A percentile compares a stretch with the other conserved stretches of the same genome.
Evolutionary conservation across 2,888 invertebrate genomes (phyloP).

Genomic region (Limnephilus rhombicus): DNA sequence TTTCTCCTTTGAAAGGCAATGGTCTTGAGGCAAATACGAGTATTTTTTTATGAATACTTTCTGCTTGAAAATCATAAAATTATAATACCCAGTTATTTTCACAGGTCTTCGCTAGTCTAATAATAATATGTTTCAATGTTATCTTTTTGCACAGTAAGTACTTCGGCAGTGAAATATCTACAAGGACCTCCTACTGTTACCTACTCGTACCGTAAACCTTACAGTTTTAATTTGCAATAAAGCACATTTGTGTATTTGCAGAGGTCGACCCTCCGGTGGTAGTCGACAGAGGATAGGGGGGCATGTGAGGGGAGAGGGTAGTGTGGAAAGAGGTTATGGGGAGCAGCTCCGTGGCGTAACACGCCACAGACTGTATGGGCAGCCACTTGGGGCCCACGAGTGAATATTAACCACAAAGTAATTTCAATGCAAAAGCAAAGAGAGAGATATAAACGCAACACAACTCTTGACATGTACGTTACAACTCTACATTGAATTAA

Average conservation of each 20-base stretch:
- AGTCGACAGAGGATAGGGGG: not conserved
- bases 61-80: too few species aligned
- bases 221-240: slow-evolving; percentile 45
- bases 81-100: too few species aligned
- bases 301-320: not conserved
- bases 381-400: not conserved
- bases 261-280: slow-evolving; percentile 24
- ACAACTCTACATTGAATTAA: too few species aligned
- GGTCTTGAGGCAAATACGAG: too few species aligned
- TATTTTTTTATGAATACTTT: too few species aligned
- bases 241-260: slow-evolving; percentile 8
- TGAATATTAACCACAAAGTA: too few species aligned
- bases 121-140: not conserved
- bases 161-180: not conserved
- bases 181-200: not conserved
- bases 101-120: not conserved
- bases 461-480: too few species aligned
- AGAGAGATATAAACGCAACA: too few species aligned
- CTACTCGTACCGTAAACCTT: not conserved
- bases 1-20: too few species aligned
- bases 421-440: too few species aligned
- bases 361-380: not conserved
- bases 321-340: not conserved
- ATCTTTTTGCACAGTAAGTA: not conserved
- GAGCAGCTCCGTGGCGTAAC: not conserved